Evolutionary conservation across 1,140 invertebrate species (phyloP).

Genomic region (Asbolus verrucosus): DNA sequence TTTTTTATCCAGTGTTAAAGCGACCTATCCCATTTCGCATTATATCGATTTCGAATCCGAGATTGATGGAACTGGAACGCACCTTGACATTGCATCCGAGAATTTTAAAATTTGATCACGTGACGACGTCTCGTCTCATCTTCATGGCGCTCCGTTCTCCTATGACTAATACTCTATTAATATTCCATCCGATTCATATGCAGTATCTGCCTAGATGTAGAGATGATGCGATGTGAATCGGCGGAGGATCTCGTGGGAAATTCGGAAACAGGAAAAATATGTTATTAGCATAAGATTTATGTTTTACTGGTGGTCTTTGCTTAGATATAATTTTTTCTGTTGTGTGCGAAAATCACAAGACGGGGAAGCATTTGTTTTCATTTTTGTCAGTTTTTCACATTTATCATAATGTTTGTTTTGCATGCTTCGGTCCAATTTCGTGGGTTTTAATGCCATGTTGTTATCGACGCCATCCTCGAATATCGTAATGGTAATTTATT

Average conservation of each 20-base stretch:
- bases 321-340: background rate
- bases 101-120: no score
- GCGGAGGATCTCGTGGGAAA: slow-evolving; percentile 16
- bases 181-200: slow-evolving; percentile 23
- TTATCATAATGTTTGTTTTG: slow-evolving; percentile 33
- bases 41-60: no score
- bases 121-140: background rate
- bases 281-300: slow-evolving; percentile 2
- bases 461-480: slow-evolving; percentile 27
- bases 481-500: slow-evolving; percentile 32
- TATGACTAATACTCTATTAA: slow-evolving; percentile 27
- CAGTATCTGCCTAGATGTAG: slow-evolving; percentile 12
- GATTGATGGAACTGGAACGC: no score
- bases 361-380: slow-evolving; percentile 12
- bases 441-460: slow-evolving; percentile 17
- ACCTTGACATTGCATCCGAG: no score
- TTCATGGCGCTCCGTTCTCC: no score
- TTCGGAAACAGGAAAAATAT: slow-evolving; percentile 10
- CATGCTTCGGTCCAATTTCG: slow-evolving; percentile 26
- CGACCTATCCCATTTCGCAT: no score
- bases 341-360: slow-evolving; percentile 4
- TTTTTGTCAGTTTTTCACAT: slow-evolving; percentile 14
- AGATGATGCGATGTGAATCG: slow-evolving; percentile 21
- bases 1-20: no score
- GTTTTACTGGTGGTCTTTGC: background rate